Evolutionary conservation across 2,113 vertebrate genomes (phyloP).

Genomic region (Zingel zingel): DNA sequence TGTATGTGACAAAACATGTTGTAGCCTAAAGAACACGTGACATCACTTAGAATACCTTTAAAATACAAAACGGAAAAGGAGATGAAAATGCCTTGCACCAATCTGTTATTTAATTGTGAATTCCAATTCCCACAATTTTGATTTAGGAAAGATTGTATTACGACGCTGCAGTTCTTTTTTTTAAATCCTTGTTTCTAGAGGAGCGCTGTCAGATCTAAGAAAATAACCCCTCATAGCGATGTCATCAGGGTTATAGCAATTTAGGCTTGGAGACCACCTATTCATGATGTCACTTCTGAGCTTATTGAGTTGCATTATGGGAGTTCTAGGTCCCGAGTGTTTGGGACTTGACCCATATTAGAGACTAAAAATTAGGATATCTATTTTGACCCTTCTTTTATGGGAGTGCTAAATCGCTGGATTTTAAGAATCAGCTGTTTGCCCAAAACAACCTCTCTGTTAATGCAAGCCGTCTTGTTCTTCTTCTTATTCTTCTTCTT

Average conservation of each 20-base stretch:
- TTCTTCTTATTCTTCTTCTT: too few relatives aligned
- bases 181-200: too few relatives aligned
- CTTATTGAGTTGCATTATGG: conserved; percentile 8
- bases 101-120: too few relatives aligned
- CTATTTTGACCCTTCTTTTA: conserved; percentile 7
- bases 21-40: too few relatives aligned
- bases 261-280: not conserved
- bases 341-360: conserved; percentile 4
- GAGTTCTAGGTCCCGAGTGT: not conserved
- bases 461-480: not conserved
- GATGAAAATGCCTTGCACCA: too few relatives aligned
- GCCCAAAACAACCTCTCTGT: not conserved
- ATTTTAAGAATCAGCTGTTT: conserved; percentile 15
- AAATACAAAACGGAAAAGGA: too few relatives aligned
- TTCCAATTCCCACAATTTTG: too few relatives aligned
- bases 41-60: too few relatives aligned
- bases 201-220: too few relatives aligned
- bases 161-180: too few relatives aligned
- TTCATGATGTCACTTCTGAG: not conserved
- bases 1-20: too few relatives aligned
- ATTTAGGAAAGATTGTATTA: too few relatives aligned
- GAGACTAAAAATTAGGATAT: not conserved
- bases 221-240: not conserved
- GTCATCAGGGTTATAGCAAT: not conserved
- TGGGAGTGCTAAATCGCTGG: not conserved